Evolutionary conservation across 92 coral and sea anemone genomes (phyloP), one percentile per base, ranked within the genome.

Genomic region (Heteractis magnifica): DNA sequence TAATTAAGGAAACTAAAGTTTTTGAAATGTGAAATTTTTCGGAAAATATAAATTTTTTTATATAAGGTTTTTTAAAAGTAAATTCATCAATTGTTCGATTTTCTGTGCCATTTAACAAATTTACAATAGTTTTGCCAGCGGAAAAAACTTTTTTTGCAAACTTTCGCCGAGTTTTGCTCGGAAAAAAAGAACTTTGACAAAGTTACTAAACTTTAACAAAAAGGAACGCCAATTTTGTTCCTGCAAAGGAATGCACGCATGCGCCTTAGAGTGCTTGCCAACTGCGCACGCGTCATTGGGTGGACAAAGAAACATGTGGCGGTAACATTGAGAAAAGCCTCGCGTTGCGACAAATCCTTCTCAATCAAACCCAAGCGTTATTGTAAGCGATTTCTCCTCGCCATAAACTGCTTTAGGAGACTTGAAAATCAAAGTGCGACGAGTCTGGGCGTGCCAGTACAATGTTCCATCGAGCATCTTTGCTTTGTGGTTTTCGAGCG

Each of bases 301-400:
- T 52, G 51, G 81, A 84, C 91, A 90, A 84, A 82, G 83, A 80
- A 86, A 82, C 93, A 87, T 90, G 93, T 90, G 89, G 51, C 71
- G 78, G 51, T 75, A 81, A 65, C 65, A 26, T 71, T 65, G 60
- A 70, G 84, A 62, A 62, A 71, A 49, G n/a, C 51, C 76, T 26
- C 51, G 23, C 12, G 55, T 49, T 51, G 77, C 84, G 23, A 26
- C 62, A 18, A 49, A 51, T 51, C 21, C 65, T 52, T 68, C 73
- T 81, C 84, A 70, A 14, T 49, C 77, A 12, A 70, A 8, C 34
- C 21, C 64, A 26, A 44, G 58, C 76, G 51, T 13, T 20, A 21
- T 68, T 8, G 6, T 49, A 20, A 50, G 65, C 26, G 64, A 81
- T 81, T 81, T 81, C 77, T 70, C 50, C 26, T 70, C 84, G 14